Percentiles rank a stretch among this genome's conserved stretches.
Conservation (phyloP, 2,797 vertebrate genomes). For the Liparis tanakae region DNA sequence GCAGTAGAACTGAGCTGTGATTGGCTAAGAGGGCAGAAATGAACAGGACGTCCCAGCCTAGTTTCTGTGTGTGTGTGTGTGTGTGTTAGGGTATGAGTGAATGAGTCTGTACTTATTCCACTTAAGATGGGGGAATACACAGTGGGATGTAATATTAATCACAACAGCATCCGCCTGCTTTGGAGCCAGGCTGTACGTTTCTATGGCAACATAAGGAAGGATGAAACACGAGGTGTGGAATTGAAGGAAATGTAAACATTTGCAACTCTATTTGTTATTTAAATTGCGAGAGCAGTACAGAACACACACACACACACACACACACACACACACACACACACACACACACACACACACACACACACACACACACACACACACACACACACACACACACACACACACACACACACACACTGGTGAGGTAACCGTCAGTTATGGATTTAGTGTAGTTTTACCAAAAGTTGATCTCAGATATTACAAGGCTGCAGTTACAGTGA, state of each 20-base stretch:
- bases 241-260: not conserved
- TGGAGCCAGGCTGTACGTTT: not conserved
- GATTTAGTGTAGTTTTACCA: constrained; percentile 33
- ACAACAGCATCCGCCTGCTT: constrained; percentile 19
- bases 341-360: not conserved
- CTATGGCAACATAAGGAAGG: not conserved
- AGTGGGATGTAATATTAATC: constrained; percentile 60
- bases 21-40: constrained; percentile 67
- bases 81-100: not conserved
- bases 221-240: not conserved
- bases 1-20: constrained; percentile 60
- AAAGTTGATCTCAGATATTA: constrained; percentile 1
- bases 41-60: constrained; percentile 77
- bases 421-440: constrained; percentile 14
- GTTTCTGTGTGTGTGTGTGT: constrained; percentile 24
- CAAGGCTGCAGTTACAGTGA: not conserved
- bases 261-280: not conserved
- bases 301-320: not conserved
- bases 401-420: not conserved
- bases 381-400: not conserved
- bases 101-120: constrained; percentile 13
- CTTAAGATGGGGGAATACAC: constrained; percentile 40
- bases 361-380: not conserved
- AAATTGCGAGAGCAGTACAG: not conserved
- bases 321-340: not conserved